A percentile compares a stretch with the other conserved stretches of the same genome.
Conservation (phyloP, 2,888 invertebrate genomes). For the Lissocephala sabroskyi region DNA sequence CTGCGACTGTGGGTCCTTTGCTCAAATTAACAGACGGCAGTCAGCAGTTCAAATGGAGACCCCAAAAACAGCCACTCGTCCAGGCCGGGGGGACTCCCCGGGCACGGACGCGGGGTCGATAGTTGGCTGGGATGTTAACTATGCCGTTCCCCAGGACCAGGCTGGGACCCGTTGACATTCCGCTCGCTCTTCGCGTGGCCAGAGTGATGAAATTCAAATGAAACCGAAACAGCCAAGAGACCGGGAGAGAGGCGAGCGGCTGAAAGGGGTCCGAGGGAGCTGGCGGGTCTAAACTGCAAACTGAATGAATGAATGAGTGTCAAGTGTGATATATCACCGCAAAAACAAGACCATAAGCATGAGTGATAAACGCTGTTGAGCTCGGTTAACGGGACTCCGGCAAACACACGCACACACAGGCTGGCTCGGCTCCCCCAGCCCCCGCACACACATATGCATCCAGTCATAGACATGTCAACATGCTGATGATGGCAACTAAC, state of each 20-base stretch:
- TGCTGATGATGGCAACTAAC: slow-evolving; percentile 65
- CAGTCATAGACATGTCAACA: slow-evolving; percentile 64
- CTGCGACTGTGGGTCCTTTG: neutral
- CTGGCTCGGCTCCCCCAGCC: slow-evolving; percentile 6
- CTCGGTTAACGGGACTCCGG: slow-evolving; percentile 43
- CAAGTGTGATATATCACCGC: slow-evolving; percentile 69
- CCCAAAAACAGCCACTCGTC: slow-evolving; percentile 12
- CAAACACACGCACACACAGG: slow-evolving; percentile 8
- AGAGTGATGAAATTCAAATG: slow-evolving; percentile 63
- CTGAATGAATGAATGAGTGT: slow-evolving; percentile 68
- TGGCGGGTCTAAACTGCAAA: slow-evolving; percentile 47
- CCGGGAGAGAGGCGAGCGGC: slow-evolving; percentile 14
- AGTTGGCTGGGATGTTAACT: slow-evolving; percentile 17
- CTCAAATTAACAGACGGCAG: slow-evolving; percentile 38
- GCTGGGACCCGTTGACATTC: neutral
- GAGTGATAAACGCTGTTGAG: slow-evolving; percentile 65
- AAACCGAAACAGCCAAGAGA: slow-evolving; percentile 15
- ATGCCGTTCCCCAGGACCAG: slow-evolving; percentile 17
- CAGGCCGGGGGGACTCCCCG: slow-evolving; percentile 10
- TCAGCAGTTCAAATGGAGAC: slow-evolving; percentile 11
- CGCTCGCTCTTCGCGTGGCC: slow-evolving; percentile 10
- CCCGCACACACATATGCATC: slow-evolving; percentile 10
- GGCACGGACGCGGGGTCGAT: no score
- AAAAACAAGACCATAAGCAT: slow-evolving; percentile 67
- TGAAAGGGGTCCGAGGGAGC: neutral